A percentile compares a stretch with the other conserved stretches of the same genome.
Conservation (phyloP, 2,113 vertebrate species). For the Melanostigma gelatinosum region DNA sequence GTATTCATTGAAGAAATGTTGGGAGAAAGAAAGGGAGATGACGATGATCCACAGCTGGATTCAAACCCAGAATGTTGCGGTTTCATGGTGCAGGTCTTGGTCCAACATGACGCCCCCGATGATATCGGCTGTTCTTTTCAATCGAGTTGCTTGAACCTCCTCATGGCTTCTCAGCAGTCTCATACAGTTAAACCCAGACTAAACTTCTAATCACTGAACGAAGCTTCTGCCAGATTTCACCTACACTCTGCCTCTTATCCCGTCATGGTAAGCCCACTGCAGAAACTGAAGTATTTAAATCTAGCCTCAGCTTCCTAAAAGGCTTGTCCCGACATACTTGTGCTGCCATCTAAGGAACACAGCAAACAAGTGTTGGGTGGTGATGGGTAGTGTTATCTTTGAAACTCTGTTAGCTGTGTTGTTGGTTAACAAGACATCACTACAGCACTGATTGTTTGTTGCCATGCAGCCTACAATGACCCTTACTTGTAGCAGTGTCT, state of each 20-base stretch:
- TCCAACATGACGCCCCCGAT: neutral
- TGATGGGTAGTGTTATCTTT: no score
- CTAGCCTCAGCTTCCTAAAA: neutral
- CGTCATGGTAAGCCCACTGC: constrained; percentile 19
- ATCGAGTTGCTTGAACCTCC: neutral
- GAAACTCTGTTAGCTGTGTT: neutral
- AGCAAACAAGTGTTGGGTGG: neutral
- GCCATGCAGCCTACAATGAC: neutral
- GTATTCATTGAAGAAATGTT: neutral
- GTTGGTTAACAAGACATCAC: neutral
- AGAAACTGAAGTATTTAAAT: constrained; percentile 16
- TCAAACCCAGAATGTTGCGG: neutral
- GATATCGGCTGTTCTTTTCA: constrained; percentile 10
- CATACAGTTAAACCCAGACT: constrained; percentile 11
- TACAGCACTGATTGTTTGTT: neutral
- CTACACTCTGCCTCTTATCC: constrained; percentile 7
- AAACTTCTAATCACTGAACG: constrained; percentile 3
- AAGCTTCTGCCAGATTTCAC: neutral
- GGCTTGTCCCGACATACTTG: neutral
- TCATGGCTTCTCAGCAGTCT: constrained; percentile 1
- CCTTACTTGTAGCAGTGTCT: neutral
- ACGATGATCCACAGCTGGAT: neutral
- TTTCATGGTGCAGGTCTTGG: neutral
- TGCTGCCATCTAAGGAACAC: constrained; percentile 18
- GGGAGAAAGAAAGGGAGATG: neutral